Conservation (phyloP, 2,797 vertebrate genomes). For the Thripadectes ignobilis region DNA sequence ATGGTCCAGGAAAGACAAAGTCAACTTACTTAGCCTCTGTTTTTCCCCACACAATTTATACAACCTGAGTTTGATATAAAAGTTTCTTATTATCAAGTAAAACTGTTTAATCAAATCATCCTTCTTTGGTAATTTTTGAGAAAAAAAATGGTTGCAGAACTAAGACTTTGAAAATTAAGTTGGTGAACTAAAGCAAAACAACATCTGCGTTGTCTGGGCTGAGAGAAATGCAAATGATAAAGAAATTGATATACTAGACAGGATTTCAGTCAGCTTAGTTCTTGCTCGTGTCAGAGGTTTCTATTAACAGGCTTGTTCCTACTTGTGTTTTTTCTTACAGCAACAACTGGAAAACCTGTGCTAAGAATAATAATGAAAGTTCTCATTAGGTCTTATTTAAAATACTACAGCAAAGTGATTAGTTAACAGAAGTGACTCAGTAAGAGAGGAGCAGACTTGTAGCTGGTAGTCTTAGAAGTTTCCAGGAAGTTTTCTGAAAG, state of each 20-base stretch:
- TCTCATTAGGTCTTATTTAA: not conserved
- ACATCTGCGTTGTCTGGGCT: not conserved
- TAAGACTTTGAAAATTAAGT: not conserved
- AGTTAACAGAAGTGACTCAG: not conserved
- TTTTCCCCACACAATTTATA: not conserved
- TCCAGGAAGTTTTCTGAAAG: not conserved
- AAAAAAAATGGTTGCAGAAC: not conserved
- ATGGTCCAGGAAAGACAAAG: not conserved
- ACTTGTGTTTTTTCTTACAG: not conserved
- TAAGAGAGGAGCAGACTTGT: not conserved
- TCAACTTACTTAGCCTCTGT: not conserved
- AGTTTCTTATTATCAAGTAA: not conserved
- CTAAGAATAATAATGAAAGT: not conserved
- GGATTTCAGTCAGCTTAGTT: not conserved
- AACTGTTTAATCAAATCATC: not conserved
- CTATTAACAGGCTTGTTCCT: not conserved
- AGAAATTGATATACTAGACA: not conserved
- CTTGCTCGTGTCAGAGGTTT: not conserved
- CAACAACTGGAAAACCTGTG: not conserved
- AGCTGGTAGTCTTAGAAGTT: not conserved
- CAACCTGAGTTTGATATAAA: not conserved
- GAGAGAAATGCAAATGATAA: conserved; percentile 1
- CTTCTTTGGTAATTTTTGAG: not conserved
- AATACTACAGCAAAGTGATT: not conserved
- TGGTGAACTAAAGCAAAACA: not conserved